Evolutionary conservation across 37 sponge, comb jelly and placozoan species (phyloP), one percentile per base, ranked within the genome.

Genomic region (Beroe ovata): DNA sequence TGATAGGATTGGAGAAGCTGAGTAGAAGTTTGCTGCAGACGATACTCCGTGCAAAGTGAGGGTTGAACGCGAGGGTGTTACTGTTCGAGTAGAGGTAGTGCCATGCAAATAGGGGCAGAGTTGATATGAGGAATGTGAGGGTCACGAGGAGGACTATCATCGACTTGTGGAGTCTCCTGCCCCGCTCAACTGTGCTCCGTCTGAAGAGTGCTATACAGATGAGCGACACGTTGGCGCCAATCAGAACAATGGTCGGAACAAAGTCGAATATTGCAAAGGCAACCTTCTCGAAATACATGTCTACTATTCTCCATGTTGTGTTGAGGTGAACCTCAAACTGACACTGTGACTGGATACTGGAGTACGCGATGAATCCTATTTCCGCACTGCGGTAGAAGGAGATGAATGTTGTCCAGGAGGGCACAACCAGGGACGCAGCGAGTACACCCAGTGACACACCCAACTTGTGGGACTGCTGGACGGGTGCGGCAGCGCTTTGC

Each of bases 1-100:
- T 62, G 8, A 62, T 62, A 62, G 63, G 63, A 62, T 62, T 62
- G 11, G 63, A 62, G 63, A 62, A 62, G n/a, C 63, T 62, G 21
- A 29, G 63, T 6, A 62, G 21, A 23, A 62, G 8, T 18, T 62
- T 62, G 21, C 21, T 23, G 26, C 63, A 62, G 8, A 62, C 28
- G 11, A 62, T 62, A 4, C 28, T 62, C 19, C 63, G 63, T 6
- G 63, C 63, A 18, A 62, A 62, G 63, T 62, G 26, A 6, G 21
- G 21, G 23, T 62, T 62, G 23, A 62, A 62, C 22, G 63, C 63
- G 19, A 62, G 4, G 4, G 63, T 23, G 23, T 62, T 23, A 62
- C 63, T 62, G 11, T 62, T 18, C 26, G 63, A 62, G 63, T 62
- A 62, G 23, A 62, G 26, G 26, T 62, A 62, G 26, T 62, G 63